Base-by-base conservation (phyloP, 2,888 invertebrate species). In the Scrobipalpa atriplicella region DNA sequence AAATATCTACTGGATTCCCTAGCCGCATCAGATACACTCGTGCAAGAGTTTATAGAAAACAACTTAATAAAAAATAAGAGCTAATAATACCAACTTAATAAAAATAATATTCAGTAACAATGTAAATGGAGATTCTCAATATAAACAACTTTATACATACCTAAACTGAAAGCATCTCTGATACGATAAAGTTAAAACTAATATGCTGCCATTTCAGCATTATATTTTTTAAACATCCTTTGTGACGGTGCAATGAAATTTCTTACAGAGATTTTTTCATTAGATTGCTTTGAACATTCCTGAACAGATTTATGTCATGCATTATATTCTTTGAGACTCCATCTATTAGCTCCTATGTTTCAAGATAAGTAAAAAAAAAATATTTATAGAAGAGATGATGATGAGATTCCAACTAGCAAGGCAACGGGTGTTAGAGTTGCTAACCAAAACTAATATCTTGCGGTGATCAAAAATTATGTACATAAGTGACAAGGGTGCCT, bases 1-100 rank as follows among this genome's bases (percentile, higher is more conserved):
- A 62, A 62, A 52, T 52, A 51, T 51, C 51, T 51, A 52, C 52
- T 52, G 19, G 47, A 39, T 64, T 16, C 52, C 19, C 6, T 51
- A 36, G 58, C 47, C 36, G 19, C 39, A 58, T 47, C 36, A 52
- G 52, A 19, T 9, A 51, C 0, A 8, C 18, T 11, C 52, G 16
- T 18, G 18, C 51, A 52, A 52, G 19, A 8, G 9, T 52, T 10
- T n/a, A 19, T 18, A 52, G 10, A 19, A 19, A 52, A 52, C 7
- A 19, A 10, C 16, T 18, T 19, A 2, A 19, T 52, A 19, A 11
- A 19, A 52, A 47, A 47, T n/a, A n/a, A n/a, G n/a, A n/a, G n/a
- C n/a, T n/a, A n/a, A n/a, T n/a, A n/a, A n/a, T n/a, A n/a, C n/a
- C n/a, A n/a, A n/a, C n/a, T n/a, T n/a, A n/a, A n/a, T n/a, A n/a